Evolutionary conservation across 2,888 invertebrate genomes (phyloP).

Genomic region (Mesodorylaimus sp.): DNA sequence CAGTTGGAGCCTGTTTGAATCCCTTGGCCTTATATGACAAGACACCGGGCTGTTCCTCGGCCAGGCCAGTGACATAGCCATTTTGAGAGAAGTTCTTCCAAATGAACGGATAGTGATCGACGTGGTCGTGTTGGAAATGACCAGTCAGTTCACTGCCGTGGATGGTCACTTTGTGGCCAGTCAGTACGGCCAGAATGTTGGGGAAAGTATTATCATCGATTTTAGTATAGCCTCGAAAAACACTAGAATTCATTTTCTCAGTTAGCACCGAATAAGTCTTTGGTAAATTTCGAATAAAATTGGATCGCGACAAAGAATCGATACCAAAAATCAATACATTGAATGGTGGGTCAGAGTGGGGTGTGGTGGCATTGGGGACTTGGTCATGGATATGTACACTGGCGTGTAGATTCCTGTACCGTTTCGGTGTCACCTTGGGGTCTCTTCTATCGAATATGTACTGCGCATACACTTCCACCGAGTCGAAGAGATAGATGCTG

Average conservation of each 20-base stretch:
- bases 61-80: constrained; percentile 54
- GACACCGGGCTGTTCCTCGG: constrained; percentile 46
- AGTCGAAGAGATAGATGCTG: neutral
- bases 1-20: constrained; percentile 53
- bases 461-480: neutral
- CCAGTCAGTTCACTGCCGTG: constrained; percentile 9
- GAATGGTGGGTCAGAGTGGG: constrained; percentile 16
- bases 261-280: constrained; percentile 42
- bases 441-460: too few species aligned
- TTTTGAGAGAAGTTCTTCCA: constrained; percentile 15
- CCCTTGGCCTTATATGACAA: constrained; percentile 55
- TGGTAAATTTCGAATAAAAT: constrained; percentile 26
- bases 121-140: constrained; percentile 10
- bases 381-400: neutral
- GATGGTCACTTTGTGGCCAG: constrained; percentile 38
- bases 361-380: neutral
- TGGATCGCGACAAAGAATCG: constrained; percentile 28
- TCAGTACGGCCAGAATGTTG: constrained; percentile 58
- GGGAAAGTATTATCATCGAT: constrained; percentile 82
- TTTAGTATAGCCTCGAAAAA: constrained; percentile 70
- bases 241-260: constrained; percentile 47
- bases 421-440: too few species aligned
- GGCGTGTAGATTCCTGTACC: neutral
- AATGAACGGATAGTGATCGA: constrained; percentile 15
- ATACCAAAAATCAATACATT: constrained; percentile 30